Conservation (phyloP, 1,140 invertebrate genomes). For the Ips nitidus region DNA sequence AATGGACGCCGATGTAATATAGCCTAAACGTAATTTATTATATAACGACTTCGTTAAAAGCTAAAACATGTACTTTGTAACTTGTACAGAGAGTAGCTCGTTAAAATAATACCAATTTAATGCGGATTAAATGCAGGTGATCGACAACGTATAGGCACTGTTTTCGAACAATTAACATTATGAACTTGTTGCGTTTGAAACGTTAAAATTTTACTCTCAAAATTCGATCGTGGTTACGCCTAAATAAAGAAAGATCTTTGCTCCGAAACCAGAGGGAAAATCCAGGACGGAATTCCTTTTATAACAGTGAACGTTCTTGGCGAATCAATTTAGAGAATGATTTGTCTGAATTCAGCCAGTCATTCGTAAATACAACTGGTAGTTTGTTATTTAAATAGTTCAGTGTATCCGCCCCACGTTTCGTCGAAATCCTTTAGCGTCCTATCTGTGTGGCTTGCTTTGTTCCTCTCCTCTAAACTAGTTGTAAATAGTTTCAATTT, state of each 20-base stretch:
- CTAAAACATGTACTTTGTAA: conserved; percentile 33
- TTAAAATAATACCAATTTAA: conserved; percentile 34
- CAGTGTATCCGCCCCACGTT: conserved; percentile 11
- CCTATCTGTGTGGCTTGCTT: conserved; percentile 12
- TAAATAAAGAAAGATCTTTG: no score
- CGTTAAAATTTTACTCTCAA: no score
- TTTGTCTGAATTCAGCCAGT: conserved; percentile 22
- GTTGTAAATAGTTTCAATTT: conserved; percentile 11
- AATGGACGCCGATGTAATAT: conserved; percentile 28
- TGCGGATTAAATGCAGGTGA: conserved; percentile 29
- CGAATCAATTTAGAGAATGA: conserved; percentile 24
- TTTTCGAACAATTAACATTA: conserved; percentile 2
- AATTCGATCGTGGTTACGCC: no score
- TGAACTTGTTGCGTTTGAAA: conserved; percentile 1
- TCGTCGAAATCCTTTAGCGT: conserved; percentile 8
- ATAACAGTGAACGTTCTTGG: conserved; percentile 23
- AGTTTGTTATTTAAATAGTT: conserved; percentile 30
- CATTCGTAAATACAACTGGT: conserved; percentile 18
- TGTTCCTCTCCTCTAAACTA: neutral
- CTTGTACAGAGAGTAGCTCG: conserved; percentile 25
- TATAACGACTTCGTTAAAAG: conserved; percentile 36
- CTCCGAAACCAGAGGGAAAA: neutral
- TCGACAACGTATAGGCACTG: conserved; percentile 16
- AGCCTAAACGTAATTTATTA: conserved; percentile 36
- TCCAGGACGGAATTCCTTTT: conserved; percentile 14